A percentile compares a stretch with the other conserved stretches of the same genome.
phyloP scores from a whole-genome alignment of 2,888 invertebrate genomes.

The Lepidochrysops patricia region DNA sequence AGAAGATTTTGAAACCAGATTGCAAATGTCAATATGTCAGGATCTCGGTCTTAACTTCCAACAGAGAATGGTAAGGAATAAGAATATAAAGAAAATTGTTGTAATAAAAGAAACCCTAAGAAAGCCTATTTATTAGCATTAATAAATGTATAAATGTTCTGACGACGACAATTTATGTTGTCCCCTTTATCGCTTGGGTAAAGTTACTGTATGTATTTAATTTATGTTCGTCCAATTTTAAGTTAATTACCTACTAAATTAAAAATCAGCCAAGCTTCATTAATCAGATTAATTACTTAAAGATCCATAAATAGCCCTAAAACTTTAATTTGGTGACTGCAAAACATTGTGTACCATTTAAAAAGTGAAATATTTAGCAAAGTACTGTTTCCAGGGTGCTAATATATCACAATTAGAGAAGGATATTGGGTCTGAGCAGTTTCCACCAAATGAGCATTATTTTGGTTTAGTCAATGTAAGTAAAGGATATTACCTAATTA shows the following conservation, averaged over 20 bases:
- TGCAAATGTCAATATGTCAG: slow-evolving; percentile 76
- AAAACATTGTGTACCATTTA: background rate
- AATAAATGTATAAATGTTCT: too few species aligned
- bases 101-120: background rate
- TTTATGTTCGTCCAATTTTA: too few species aligned
- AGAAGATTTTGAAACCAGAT: slow-evolving; percentile 57
- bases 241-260: too few species aligned
- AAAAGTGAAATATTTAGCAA: background rate
- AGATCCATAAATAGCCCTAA: background rate
- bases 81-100: background rate
- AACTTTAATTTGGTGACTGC: background rate
- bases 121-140: background rate
- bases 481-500: too few species aligned
- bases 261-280: background rate
- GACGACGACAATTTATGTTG: too few species aligned
- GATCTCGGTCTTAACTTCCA: slow-evolving; percentile 75
- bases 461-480: slow-evolving; percentile 99
- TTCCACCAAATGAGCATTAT: slow-evolving; percentile 99
- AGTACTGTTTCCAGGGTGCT: slow-evolving; percentile 85
- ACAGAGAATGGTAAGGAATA: slow-evolving; percentile 66
- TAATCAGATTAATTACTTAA: too few species aligned
- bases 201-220: too few species aligned
- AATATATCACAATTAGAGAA: slow-evolving; percentile 99
- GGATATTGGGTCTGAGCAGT: slow-evolving; percentile 98
- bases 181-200: too few species aligned